Evolutionary conservation across 2,113 vertebrate species (phyloP).

Genomic region (Nesoenas mayeri): DNA sequence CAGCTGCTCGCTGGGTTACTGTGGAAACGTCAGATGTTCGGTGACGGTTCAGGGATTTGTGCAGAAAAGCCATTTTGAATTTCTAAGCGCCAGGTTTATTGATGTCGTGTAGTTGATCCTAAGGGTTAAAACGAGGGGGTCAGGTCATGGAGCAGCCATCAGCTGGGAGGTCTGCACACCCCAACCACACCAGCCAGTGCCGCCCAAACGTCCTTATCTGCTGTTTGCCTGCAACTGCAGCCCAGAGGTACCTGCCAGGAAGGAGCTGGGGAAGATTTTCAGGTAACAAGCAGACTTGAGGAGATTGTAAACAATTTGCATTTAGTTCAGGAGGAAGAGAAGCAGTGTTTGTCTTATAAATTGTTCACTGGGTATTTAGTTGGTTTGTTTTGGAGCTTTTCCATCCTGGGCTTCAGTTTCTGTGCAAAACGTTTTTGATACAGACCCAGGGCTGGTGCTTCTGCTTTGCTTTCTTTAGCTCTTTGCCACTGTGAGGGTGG

Average conservation of each 20-base stretch:
- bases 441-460: neutral
- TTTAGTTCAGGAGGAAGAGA: neutral
- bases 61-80: neutral
- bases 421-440: neutral
- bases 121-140: neutral
- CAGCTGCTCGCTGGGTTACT: neutral
- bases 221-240: neutral
- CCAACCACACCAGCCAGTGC: neutral
- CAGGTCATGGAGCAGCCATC: neutral
- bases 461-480: neutral
- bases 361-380: slow-evolving; percentile 21
- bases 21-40: neutral
- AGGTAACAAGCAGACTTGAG: neutral
- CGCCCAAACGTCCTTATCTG: neutral
- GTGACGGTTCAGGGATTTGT: neutral
- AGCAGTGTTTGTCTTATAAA: neutral
- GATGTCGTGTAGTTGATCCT: neutral
- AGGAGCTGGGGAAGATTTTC: neutral
- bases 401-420: neutral
- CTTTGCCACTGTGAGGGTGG: neutral
- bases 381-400: slow-evolving; percentile 29
- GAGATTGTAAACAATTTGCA: neutral
- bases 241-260: neutral
- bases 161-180: neutral
- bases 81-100: neutral